Evolutionary conservation across 2,113 vertebrate species (phyloP).

Genomic region (Pristiophorus japonicus): DNA sequence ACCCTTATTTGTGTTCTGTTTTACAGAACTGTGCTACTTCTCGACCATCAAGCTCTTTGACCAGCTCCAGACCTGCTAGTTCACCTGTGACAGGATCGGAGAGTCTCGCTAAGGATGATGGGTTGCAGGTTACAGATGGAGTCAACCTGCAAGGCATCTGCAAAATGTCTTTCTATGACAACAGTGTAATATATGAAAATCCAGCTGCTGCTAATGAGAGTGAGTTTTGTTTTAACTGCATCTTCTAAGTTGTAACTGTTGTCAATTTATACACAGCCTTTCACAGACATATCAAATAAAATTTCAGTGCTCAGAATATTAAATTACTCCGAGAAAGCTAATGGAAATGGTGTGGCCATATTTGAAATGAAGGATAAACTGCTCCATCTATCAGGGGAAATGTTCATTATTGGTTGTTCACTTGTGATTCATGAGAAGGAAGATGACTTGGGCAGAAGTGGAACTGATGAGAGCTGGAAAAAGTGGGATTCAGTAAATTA

Average conservation of each 20-base stretch:
- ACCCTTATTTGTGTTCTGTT: slow-evolving; percentile 8
- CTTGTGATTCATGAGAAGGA: no score
- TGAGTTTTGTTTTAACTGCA: neutral
- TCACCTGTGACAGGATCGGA: slow-evolving; percentile 46
- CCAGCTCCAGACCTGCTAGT: slow-evolving; percentile 54
- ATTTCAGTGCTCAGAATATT: neutral
- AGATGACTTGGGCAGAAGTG: no score
- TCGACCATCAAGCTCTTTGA: slow-evolving; percentile 36
- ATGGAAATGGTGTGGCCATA: no score
- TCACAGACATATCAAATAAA: neutral
- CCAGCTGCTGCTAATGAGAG: slow-evolving; percentile 41
- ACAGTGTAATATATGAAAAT: slow-evolving; percentile 41
- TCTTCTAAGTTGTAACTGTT: neutral
- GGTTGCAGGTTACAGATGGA: slow-evolving; percentile 9
- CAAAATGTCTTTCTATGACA: slow-evolving; percentile 40
- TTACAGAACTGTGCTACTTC: slow-evolving; percentile 53
- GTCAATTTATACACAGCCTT: neutral
- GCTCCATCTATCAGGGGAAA: no score
- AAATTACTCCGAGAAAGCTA: neutral
- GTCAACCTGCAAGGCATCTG: slow-evolving; percentile 38
- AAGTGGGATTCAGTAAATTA: neutral
- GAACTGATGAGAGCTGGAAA: no score
- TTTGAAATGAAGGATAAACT: no score
- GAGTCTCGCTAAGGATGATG: slow-evolving; percentile 31
- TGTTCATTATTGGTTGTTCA: no score